Conservation (phyloP, 2,888 invertebrate genomes). For the Liopterus haemorrhoidalis region DNA sequence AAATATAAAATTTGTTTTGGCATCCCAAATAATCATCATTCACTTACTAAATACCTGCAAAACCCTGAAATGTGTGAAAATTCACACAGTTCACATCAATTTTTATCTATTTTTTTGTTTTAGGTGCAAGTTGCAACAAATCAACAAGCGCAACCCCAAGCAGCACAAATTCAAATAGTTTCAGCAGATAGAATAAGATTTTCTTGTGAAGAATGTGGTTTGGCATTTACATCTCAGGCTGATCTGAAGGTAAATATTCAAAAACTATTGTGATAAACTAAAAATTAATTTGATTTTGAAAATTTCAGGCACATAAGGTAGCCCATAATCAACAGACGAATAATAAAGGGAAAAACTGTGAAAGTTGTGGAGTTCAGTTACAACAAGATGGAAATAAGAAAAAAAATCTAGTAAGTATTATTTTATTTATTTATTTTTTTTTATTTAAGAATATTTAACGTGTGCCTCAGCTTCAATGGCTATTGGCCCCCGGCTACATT, state of each 20-base stretch:
- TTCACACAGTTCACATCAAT: no score
- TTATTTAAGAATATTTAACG: slow-evolving; percentile 1
- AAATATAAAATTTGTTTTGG: no score
- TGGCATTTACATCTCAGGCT: slow-evolving; percentile 43
- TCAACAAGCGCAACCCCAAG: slow-evolving; percentile 41
- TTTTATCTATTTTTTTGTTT: slow-evolving; percentile 8
- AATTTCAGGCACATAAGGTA: slow-evolving; percentile 20
- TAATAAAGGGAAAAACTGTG: slow-evolving; percentile 45
- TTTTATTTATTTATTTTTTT: not conserved
- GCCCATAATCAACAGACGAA: slow-evolving; percentile 39
- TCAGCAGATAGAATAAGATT: slow-evolving; percentile 48
- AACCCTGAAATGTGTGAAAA: no score
- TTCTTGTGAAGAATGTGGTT: slow-evolving; percentile 46
- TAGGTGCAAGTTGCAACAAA: slow-evolving; percentile 17
- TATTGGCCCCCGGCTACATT: no score
- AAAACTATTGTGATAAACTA: not conserved
- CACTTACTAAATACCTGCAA: no score
- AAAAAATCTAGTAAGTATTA: slow-evolving; percentile 44
- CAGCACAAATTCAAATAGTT: slow-evolving; percentile 55
- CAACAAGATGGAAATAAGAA: slow-evolving; percentile 46
- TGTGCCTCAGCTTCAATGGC: no score
- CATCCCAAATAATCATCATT: no score
- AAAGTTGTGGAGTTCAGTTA: slow-evolving; percentile 44
- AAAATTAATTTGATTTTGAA: not conserved
- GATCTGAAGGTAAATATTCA: slow-evolving; percentile 38